phyloP scores from a whole-genome alignment of 2,113 vertebrate genomes.

The Lutjanus erythropterus region DNA sequence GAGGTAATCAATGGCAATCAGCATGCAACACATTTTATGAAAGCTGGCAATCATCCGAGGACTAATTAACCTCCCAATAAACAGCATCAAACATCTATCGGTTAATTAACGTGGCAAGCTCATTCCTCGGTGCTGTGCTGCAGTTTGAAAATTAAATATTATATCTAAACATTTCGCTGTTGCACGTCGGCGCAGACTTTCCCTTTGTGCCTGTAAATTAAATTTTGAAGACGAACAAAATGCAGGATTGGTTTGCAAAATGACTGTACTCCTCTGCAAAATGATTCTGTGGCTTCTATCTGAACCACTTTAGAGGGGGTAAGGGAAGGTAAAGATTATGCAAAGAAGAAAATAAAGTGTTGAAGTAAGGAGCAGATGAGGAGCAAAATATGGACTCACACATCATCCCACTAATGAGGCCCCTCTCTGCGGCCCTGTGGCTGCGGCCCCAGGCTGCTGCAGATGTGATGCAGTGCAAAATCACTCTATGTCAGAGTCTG shows the following conservation, averaged over 20 bases:
- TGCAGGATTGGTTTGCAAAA: not conserved
- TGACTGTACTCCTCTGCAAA: not conserved
- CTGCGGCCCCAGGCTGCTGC: conserved; percentile 22
- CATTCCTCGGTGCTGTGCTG: not conserved
- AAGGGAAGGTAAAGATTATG: not conserved
- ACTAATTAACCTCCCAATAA: conserved; percentile 36
- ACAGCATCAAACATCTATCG: conserved; percentile 21
- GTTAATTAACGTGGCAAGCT: conserved; percentile 24
- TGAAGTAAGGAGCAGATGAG: conserved; percentile 4
- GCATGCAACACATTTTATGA: not conserved
- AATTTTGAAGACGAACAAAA: conserved; percentile 1
- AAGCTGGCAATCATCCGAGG: conserved; percentile 20
- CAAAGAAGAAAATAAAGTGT: conserved; percentile 15
- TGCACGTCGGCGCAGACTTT: not conserved
- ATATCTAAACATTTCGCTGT: not conserved
- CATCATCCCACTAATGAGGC: conserved; percentile 40
- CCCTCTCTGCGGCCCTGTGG: conserved; percentile 32
- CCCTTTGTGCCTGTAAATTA: not conserved
- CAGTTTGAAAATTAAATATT: not conserved
- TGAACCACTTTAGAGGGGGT: not conserved
- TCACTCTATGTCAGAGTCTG: not conserved
- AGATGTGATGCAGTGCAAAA: conserved; percentile 14
- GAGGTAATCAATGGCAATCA: conserved; percentile 19
- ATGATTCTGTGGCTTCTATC: conserved; percentile 1
- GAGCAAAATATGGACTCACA: conserved; percentile 25